Evolutionary conservation across 2,113 vertebrate genomes (phyloP).

Genomic region (Carettochelys insculpta): DNA sequence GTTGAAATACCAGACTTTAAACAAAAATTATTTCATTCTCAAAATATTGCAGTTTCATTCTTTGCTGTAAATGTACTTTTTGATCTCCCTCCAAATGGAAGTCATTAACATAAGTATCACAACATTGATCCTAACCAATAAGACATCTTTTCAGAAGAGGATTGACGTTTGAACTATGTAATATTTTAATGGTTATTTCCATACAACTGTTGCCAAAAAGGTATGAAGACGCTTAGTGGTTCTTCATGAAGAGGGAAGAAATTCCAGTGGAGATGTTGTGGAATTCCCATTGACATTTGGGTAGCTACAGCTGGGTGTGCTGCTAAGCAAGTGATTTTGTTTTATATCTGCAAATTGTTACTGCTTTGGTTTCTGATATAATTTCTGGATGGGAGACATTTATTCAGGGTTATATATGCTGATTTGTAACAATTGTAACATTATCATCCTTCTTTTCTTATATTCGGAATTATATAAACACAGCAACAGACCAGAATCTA

Average conservation of each 20-base stretch:
- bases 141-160: neutral
- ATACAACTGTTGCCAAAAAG: neutral
- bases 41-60: conserved; percentile 61
- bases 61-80: conserved; percentile 48
- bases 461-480: neutral
- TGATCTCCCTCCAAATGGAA: conserved; percentile 33
- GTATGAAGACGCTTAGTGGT: neutral
- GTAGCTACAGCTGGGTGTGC: neutral
- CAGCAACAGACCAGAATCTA: neutral
- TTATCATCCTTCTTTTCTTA: neutral
- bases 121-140: conserved; percentile 40
- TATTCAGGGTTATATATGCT: neutral
- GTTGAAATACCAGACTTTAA: conserved; percentile 46
- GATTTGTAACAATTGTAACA: neutral
- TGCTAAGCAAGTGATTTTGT: neutral
- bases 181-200: neutral
- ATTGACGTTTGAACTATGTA: neutral
- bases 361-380: neutral
- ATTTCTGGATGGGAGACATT: neutral
- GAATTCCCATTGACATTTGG: neutral
- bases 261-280: neutral
- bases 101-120: conserved; percentile 51
- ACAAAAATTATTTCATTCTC: conserved; percentile 49
- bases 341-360: neutral
- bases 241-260: neutral